Conservation (phyloP, 2,888 invertebrate species). For the Hemithea aestivaria region DNA sequence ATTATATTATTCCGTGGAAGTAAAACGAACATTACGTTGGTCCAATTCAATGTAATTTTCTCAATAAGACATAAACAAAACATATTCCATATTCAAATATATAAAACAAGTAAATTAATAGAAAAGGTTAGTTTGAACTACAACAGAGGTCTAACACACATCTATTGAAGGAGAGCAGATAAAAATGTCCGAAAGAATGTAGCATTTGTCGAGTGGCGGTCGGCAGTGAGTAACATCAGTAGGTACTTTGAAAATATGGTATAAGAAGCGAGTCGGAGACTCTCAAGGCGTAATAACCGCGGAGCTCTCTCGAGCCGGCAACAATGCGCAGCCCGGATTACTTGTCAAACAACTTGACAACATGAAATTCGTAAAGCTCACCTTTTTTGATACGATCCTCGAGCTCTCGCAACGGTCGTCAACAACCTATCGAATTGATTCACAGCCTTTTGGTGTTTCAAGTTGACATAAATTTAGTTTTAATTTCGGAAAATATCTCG, state of each 20-base stretch:
- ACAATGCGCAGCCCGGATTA: conserved; percentile 56
- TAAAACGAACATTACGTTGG: too few species aligned
- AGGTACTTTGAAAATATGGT: conserved; percentile 35
- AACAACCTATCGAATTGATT: conserved; percentile 46
- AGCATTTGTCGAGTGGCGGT: conserved; percentile 22
- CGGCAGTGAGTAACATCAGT: conserved; percentile 26
- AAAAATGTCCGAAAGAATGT: conserved; percentile 21
- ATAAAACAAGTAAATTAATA: too few species aligned
- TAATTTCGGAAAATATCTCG: too few species aligned
- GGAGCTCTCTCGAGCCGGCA: conserved; percentile 42
- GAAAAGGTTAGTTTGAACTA: too few species aligned
- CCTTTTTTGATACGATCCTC: conserved; percentile 46
- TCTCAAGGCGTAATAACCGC: conserved; percentile 51
- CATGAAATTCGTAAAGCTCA: conserved; percentile 58
- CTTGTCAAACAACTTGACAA: conserved; percentile 61
- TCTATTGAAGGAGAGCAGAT: conserved; percentile 2
- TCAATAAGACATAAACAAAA: too few species aligned
- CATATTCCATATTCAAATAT: too few species aligned
- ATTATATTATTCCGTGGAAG: too few species aligned
- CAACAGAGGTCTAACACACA: too few species aligned
- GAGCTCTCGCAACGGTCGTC: conserved; percentile 34
- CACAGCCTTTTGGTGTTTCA: conserved; percentile 32
- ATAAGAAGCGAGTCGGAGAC: conserved; percentile 29
- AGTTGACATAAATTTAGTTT: conserved; percentile 28
- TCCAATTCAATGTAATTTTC: too few species aligned